These are phyloP conservation scores for Drosophila melanosoma DNA, from an alignment of 2,888 invertebrate species.

Conservation along the genomic window DNA sequence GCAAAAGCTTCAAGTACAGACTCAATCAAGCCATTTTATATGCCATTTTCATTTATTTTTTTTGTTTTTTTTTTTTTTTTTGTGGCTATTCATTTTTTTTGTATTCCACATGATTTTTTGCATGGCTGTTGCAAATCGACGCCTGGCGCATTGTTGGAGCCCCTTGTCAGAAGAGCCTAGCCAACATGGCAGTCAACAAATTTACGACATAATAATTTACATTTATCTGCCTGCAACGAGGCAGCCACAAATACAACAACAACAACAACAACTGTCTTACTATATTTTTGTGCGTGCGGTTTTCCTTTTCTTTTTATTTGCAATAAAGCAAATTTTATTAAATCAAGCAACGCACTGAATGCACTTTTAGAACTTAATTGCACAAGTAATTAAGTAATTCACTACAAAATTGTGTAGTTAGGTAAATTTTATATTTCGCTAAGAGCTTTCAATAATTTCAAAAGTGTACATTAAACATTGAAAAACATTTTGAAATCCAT, in stretches of 20 bases:
- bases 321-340: not conserved
- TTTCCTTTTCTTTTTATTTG: slow-evolving; percentile 36
- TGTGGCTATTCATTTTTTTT: slow-evolving; percentile 14
- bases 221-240: slow-evolving; percentile 84
- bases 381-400: not conserved
- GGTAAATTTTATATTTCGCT: not conserved
- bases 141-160: slow-evolving; percentile 66
- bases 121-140: slow-evolving; percentile 53
- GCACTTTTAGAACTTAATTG: slow-evolving; percentile 19
- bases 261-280: slow-evolving; percentile 57
- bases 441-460: not conserved
- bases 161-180: slow-evolving; percentile 60
- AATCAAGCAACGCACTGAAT: slow-evolving; percentile 25
- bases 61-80: slow-evolving; percentile 14
- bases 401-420: not conserved
- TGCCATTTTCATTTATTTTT: slow-evolving; percentile 45
- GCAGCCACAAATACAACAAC: slow-evolving; percentile 62
- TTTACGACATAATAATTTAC: slow-evolving; percentile 84
- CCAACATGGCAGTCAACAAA: slow-evolving; percentile 80
- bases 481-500: no score
- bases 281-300: slow-evolving; percentile 53
- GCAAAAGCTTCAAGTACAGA: slow-evolving; percentile 44
- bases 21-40: slow-evolving; percentile 80
- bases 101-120: slow-evolving; percentile 35
- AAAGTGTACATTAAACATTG: not conserved